phyloP scores from a whole-genome alignment of 1,140 invertebrate species.

The Bradynema listronoti region DNA sequence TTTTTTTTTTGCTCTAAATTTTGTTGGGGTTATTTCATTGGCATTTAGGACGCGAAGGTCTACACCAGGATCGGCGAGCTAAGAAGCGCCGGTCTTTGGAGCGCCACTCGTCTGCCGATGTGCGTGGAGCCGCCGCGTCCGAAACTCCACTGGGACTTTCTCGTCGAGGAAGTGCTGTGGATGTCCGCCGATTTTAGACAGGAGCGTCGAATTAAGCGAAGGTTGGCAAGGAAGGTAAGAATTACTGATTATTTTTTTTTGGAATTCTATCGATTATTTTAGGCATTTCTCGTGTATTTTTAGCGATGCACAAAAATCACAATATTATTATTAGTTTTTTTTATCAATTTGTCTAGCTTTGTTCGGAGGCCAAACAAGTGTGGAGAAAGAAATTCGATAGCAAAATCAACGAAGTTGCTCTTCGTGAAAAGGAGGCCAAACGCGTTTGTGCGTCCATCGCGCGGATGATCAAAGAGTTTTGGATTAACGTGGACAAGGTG shows the following conservation, averaged over 20 bases:
- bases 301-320: not conserved
- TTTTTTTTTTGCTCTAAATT: not conserved
- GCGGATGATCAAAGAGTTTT: constrained; percentile 87
- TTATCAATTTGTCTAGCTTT: constrained; percentile 20
- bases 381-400: constrained; percentile 12
- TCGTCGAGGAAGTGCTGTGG: constrained; percentile 97
- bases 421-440: constrained; percentile 42
- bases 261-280: constrained; percentile 2
- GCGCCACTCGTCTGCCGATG: constrained; percentile 34
- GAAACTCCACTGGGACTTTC: constrained; percentile 85
- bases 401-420: not conserved
- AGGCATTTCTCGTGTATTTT: not conserved
- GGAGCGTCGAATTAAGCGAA: constrained; percentile 94
- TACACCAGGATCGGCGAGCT: constrained; percentile 30
- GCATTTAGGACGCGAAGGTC: constrained; percentile 29
- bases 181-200: constrained; percentile 91
- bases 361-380: constrained; percentile 16
- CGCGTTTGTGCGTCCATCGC: constrained; percentile 81
- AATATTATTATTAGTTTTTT: constrained; percentile 9
- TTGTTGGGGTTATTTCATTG: not conserved
- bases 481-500: constrained; percentile 62
- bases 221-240: constrained; percentile 77
- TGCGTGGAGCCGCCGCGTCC: constrained; percentile 50
- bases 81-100: constrained; percentile 48
- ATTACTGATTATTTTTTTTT: constrained; percentile 10